Base-by-base conservation (phyloP, 2,113 vertebrate species). In the Lepidothrix coronata region DNA sequence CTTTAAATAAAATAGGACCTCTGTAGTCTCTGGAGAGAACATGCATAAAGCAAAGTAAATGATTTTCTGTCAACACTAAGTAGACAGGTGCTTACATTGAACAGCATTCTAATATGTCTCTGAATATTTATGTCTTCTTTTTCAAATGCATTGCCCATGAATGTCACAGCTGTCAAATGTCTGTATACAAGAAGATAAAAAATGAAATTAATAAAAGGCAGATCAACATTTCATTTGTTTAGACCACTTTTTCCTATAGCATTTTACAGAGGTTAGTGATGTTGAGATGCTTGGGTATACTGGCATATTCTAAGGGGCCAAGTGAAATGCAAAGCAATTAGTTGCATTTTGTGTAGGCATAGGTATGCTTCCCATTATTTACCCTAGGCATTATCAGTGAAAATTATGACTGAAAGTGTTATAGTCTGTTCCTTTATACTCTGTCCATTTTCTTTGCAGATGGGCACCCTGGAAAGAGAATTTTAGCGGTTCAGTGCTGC, bases 71-170 rank as follows among this genome's bases (percentile, higher is more conserved):
- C 99, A 99, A 97, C 98, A 98, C 98, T 99, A 99, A 99, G 98
- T 99, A 99, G 98, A 99, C 98, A 99, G 98, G 99, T 99, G 98
- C 98, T 99, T 99, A 99, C 98, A 98, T 98, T 98, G 99, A 99
- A 99, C 98, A 98, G 99, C 98, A 98, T 98, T 98, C 98, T 99
- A 99, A 99, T 99, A 99, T 98, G 98, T 98, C 98, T 98, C 98
- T 99, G 99, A 99, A 99, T 99, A 99, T 99, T 99, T 99, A 99
- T 99, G 98, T 99, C 98, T 98, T 97, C 98, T 98, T 98, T 98
- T 98, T 98, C 98, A 98, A 99, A 99, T 98, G 98, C 98, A 97
- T 98, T 98, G 98, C 98, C 98, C 98, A 98, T 99, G 98, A 99
- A 99, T 99, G 98, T 99, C 98, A 99, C 98, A 98, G 98, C 99